Conservation (phyloP, 1,140 invertebrate genomes). For the Drosophila lini region DNA sequence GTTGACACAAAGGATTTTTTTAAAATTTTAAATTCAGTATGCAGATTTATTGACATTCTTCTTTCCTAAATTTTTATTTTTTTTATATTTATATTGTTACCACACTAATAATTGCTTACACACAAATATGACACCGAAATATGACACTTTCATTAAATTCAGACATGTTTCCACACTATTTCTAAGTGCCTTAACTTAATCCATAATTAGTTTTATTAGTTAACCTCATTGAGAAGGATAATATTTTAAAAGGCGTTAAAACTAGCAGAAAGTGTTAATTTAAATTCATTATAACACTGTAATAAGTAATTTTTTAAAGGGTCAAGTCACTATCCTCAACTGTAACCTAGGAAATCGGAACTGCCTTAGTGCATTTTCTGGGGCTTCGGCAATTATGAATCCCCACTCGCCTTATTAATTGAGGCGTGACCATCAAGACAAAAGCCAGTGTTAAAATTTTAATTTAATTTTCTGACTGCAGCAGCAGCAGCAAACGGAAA, state of each 20-base stretch:
- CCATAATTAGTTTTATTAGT: too few relatives aligned
- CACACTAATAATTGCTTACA: too few relatives aligned
- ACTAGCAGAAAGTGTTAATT: not conserved
- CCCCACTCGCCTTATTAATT: slow-evolving; percentile 11
- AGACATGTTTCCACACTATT: too few relatives aligned
- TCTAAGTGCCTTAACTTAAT: too few relatives aligned
- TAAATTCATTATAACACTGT: too few relatives aligned
- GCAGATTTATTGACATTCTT: too few relatives aligned
- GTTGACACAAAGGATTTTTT: too few relatives aligned
- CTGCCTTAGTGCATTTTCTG: slow-evolving; percentile 12
- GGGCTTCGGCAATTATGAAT: slow-evolving; percentile 51
- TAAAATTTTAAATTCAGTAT: too few relatives aligned
- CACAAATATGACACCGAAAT: too few relatives aligned
- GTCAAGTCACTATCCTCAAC: not conserved
- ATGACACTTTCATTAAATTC: too few relatives aligned
- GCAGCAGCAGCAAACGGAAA: slow-evolving; percentile 12
- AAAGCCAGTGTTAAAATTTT: slow-evolving; percentile 45
- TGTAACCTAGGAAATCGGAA: slow-evolving; percentile 43
- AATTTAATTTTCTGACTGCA: slow-evolving; percentile 45
- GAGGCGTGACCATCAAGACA: slow-evolving; percentile 52
- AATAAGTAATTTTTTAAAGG: not conserved
- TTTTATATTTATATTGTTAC: too few relatives aligned
- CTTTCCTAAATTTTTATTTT: too few relatives aligned
- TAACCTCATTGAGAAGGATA: not conserved
- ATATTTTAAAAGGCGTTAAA: accelerated